Conservation (phyloP, 2,888 invertebrate species). For the Dynastes hyllus region DNA sequence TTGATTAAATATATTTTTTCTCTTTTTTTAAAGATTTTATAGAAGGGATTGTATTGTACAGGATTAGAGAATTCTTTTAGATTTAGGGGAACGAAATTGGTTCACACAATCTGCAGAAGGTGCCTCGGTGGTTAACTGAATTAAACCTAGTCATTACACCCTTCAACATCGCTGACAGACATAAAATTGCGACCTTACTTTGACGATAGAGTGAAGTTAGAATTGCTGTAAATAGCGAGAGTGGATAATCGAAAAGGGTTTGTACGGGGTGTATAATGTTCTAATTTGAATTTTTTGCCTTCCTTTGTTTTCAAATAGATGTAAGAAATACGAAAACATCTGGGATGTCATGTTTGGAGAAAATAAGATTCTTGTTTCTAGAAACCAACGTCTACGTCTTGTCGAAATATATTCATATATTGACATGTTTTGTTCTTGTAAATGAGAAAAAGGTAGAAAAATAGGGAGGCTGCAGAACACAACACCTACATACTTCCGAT, state of each 20-base stretch:
- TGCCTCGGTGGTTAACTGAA: constrained; percentile 55
- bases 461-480: neutral
- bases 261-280: neutral
- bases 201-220: constrained; percentile 4
- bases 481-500: constrained; percentile 29
- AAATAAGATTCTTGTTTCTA: no score
- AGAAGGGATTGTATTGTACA: neutral
- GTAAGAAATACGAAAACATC: no score
- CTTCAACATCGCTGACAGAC: constrained; percentile 52
- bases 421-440: no score
- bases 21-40: neutral
- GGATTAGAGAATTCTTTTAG: constrained; percentile 4
- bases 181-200: constrained; percentile 52
- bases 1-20: no score
- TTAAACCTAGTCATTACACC: constrained; percentile 56
- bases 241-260: neutral
- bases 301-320: no score
- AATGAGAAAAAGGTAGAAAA: neutral
- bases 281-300: no score
- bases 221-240: neutral
- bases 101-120: constrained; percentile 51
- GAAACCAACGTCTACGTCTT: no score
- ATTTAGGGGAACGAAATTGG: constrained; percentile 19
- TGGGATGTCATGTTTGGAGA: no score
- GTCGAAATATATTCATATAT: no score